phyloP scores from a whole-genome alignment of 2,888 invertebrate species.

The Anagyrus pseudococci region DNA sequence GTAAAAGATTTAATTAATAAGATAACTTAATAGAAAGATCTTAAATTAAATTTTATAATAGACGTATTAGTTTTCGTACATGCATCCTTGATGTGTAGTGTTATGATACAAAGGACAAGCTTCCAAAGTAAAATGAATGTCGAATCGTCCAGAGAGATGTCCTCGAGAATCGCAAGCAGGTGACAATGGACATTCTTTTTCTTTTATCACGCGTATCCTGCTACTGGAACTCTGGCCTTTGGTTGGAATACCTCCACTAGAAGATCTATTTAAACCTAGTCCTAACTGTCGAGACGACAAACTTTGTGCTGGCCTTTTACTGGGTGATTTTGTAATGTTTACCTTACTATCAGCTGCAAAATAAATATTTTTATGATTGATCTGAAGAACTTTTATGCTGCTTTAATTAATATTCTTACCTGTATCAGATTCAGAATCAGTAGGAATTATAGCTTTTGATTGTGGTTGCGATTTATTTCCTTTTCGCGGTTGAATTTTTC shows the following conservation, averaged over 20 bases:
- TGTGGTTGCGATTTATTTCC: constrained; percentile 55
- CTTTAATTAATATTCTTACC: constrained; percentile 51
- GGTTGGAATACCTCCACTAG: constrained; percentile 41
- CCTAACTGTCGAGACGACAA: constrained; percentile 56
- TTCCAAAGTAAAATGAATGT: constrained; percentile 86
- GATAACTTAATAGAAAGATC: neutral
- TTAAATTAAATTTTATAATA: too few relatives aligned
- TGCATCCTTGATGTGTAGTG: constrained; percentile 75
- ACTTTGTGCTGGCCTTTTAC: constrained; percentile 66
- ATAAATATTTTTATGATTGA: neutral
- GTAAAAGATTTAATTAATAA: constrained; percentile 4
- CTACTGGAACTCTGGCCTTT: constrained; percentile 48
- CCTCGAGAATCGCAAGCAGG: constrained; percentile 87
- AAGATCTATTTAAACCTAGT: constrained; percentile 42
- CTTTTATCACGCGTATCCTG: constrained; percentile 61
- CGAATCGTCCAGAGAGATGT: constrained; percentile 82
- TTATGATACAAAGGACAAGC: constrained; percentile 94
- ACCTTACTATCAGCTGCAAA: constrained; percentile 58
- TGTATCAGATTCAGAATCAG: constrained; percentile 74
- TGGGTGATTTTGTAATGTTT: constrained; percentile 70
- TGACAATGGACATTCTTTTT: constrained; percentile 83
- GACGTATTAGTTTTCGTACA: constrained; percentile 56
- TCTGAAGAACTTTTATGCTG: neutral
- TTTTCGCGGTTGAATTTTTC: constrained; percentile 54
- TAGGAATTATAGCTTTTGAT: constrained; percentile 64